Base-by-base conservation (phyloP, 64 coral and sea anemone genomes). In the Stylophora pistillata region DNA sequence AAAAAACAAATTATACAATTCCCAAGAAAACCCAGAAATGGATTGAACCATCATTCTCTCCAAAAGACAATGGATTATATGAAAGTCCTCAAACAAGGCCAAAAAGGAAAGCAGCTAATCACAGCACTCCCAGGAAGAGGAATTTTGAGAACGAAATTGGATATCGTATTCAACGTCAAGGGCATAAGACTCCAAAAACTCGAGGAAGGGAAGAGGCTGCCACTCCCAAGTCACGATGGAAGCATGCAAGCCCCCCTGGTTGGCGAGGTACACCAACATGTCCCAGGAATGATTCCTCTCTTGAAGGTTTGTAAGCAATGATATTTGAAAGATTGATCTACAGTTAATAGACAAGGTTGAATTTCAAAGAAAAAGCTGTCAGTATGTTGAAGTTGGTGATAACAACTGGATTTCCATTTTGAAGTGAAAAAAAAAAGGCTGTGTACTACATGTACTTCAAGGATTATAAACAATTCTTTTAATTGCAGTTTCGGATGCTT, bases 231-330 rank as follows among this genome's bases (percentile, higher is more conserved):
- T 47, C 37, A 47, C 78, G 58, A 33, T 84, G 60, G 60, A 84
- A 84, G 53, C 62, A 84, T 84, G 5, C 80, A 10, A 14, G 11
- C 69, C 58, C 80, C 12, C 80, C 80, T 7, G 80, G 80, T 76
- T n/a, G 17, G 31, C 33, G 58, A 21, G 53, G 7, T 11, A 23
- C 7, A 70, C n/a, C 62, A 53, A 53, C 12, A 27, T 70, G 60
- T 27, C 29, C 34, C n/a, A 20, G 37, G 53, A 63, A 68, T 41
- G 37, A 69, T 12, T 52, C 47, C 15, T 70, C 65, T 4, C 26
- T 23, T 15, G 32, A 69, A 54, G 62, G 80, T 84, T 32, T 84
- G 80, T 64, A 37, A 34, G 6, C 6, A 3, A 7, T 47, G 37
- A 47, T 7, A 47, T 47, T 47, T 47, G 37, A 4, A 7, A 47